Evolutionary conservation across 2,888 invertebrate species (phyloP), one percentile per base, ranked within the genome.

Genomic region (Chrysotoxum bicinctum): DNA sequence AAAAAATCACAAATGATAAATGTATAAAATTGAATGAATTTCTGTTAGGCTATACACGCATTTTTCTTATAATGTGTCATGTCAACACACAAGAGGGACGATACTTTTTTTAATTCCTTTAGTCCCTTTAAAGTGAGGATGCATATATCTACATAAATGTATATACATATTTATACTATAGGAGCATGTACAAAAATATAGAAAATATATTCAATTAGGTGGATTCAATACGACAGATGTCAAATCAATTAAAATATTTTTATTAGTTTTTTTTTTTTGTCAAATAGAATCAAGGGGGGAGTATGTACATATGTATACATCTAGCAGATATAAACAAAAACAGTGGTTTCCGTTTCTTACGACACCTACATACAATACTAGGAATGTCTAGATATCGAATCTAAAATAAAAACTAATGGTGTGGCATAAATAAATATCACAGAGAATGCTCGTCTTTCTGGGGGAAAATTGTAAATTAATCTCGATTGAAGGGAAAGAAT

Each of bases 171-270:
- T 26, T 26, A 3, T 2, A 26, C 26, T 26, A 5, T 3, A 26
- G 26, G 26, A 3, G 26, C 26, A n/a, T 3, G n/a, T n/a, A n/a
- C n/a, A n/a, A n/a, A n/a, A n/a, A 21, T 21, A 48, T 1, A 21
- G 12, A 21, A 30, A 54, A 54, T 32, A 54, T 12, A 54, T 30
- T 54, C 52, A 54, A 32, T 54, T 58, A n/a, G n/a, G 50, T 50
- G 50, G 58, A 76, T 32, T 58, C 43, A 60, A 50, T 23, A 40
- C 14, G 60, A 69, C 58, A 69, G 76, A 69, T 60, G 76, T 76
- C 76, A 76, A 60, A 76, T 58, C 60, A 60, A 69, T 76, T 76
- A 32, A 66, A 54, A 64, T 74, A 56, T 30, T 19, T 30, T 30
- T 56, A 54, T 56, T 74, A 56, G 16, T 19, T 30, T 30, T 56